Evolutionary conservation across 1,140 invertebrate genomes (phyloP).

Genomic region (Goniozus legneri): DNA sequence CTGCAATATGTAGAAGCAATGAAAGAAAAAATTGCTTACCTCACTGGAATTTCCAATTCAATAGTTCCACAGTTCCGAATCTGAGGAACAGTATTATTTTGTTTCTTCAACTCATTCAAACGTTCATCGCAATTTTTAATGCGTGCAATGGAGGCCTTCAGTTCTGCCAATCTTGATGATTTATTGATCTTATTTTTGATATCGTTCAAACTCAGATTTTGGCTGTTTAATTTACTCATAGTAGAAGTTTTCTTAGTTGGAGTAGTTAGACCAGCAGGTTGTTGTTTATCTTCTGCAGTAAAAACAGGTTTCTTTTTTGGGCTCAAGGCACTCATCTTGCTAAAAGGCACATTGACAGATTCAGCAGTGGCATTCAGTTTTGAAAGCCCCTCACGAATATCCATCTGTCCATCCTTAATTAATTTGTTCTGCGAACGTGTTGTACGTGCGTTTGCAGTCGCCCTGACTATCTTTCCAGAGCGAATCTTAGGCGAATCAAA

Average conservation of each 20-base stretch:
- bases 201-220: conserved; percentile 62
- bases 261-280: conserved; percentile 26
- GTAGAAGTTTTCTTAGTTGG: conserved; percentile 42
- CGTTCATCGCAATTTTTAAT: conserved; percentile 56
- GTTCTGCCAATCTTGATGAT: conserved; percentile 64
- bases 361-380: conserved; percentile 33
- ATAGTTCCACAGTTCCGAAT: conserved; percentile 70
- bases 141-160: conserved; percentile 61
- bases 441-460: conserved; percentile 8
- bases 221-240: conserved; percentile 50
- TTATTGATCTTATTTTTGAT: conserved; percentile 63
- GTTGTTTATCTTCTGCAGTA: conserved; percentile 8
- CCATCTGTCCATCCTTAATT: conserved; percentile 34
- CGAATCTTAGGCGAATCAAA: conserved; percentile 34
- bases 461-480: conserved; percentile 20
- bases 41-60: conserved; percentile 68
- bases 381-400: conserved; percentile 44
- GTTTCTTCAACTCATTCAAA: conserved; percentile 48
- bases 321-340: conserved; percentile 43
- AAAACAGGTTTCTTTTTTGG: conserved; percentile 35
- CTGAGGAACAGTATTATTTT: conserved; percentile 44
- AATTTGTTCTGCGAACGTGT: conserved; percentile 20
- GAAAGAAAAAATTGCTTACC: conserved; percentile 50
- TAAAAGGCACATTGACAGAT: conserved; percentile 39
- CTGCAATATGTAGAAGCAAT: neutral